Evolutionary conservation across 2,797 vertebrate species (phyloP).

Genomic region (Mormyrus proboscirostris): DNA sequence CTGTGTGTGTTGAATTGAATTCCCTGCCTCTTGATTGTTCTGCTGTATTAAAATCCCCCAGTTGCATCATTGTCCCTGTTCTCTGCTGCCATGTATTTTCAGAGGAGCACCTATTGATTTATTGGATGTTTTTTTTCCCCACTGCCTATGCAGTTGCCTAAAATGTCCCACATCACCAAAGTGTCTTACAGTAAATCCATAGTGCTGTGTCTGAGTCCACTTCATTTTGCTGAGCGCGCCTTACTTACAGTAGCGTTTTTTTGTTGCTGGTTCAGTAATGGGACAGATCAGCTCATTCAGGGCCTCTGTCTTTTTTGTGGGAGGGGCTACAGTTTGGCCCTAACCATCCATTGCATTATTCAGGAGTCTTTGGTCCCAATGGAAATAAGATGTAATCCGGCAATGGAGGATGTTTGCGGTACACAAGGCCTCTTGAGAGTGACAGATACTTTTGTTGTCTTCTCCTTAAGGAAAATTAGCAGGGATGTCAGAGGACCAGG

Average conservation of each 20-base stretch:
- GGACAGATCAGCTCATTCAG: background rate
- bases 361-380: slow-evolving; percentile 15
- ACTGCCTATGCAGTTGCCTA: slow-evolving; percentile 16
- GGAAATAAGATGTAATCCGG: slow-evolving; percentile 19
- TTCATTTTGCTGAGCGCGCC: background rate
- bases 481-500: background rate
- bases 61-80: background rate
- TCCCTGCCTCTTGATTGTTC: background rate
- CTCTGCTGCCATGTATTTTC: background rate
- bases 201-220: background rate
- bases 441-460: slow-evolving; percentile 28
- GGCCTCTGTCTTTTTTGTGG: background rate
- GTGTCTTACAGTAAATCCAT: background rate
- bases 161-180: background rate
- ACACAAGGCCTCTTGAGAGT: slow-evolving; percentile 19
- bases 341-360: slow-evolving; percentile 32
- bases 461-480: background rate
- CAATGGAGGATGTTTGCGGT: background rate
- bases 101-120: slow-evolving; percentile 27
- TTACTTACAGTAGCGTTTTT: background rate
- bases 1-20: background rate
- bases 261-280: background rate
- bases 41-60: background rate
- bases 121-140: slow-evolving; percentile 6
- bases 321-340: background rate